Percentiles rank a stretch among this genome's conserved stretches.
phyloP scores from a whole-genome alignment of 2,888 invertebrate species.

The Harpalus rufipes region DNA sequence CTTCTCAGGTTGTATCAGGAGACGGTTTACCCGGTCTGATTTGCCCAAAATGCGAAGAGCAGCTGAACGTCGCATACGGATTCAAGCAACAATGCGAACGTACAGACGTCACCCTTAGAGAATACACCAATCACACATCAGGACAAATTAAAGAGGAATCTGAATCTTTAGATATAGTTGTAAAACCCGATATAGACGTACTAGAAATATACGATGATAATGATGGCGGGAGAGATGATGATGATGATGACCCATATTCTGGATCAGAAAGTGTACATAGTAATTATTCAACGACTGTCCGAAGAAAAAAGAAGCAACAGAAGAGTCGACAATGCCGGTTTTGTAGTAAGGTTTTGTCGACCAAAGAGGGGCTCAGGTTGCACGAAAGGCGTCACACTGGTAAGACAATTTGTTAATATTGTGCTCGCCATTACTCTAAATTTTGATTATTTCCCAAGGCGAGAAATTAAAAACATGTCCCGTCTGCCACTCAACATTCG shows the following conservation, averaged over 20 bases:
- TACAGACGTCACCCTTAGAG: slow-evolving; percentile 74
- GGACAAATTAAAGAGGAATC: slow-evolving; percentile 63
- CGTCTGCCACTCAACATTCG: slow-evolving; percentile 74
- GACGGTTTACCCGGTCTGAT: slow-evolving; percentile 75
- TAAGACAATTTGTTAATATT: too few relatives aligned
- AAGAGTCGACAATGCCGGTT: slow-evolving; percentile 73
- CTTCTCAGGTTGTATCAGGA: slow-evolving; percentile 72
- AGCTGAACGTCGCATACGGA: slow-evolving; percentile 75
- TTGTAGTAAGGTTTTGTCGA: slow-evolving; percentile 74
- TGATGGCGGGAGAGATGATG: slow-evolving; percentile 71
- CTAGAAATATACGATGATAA: slow-evolving; percentile 69
- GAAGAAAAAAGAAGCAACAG: slow-evolving; percentile 69
- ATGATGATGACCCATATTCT: slow-evolving; percentile 68
- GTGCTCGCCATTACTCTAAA: too few relatives aligned
- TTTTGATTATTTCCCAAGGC: slow-evolving; percentile 67
- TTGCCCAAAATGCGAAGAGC: slow-evolving; percentile 75
- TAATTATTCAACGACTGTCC: slow-evolving; percentile 64
- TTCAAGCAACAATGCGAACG: slow-evolving; percentile 76
- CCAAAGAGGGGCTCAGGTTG: slow-evolving; percentile 73
- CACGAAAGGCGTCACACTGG: slow-evolving; percentile 74
- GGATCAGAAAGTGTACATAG: slow-evolving; percentile 69
- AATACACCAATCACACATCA: slow-evolving; percentile 69
- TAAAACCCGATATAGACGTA: slow-evolving; percentile 70
- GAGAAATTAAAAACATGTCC: slow-evolving; percentile 74
- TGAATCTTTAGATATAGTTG: slow-evolving; percentile 70